Percentiles rank a stretch among this genome's conserved stretches.
Conservation (phyloP, 2,888 invertebrate genomes). For the Ferrisia virgata region DNA sequence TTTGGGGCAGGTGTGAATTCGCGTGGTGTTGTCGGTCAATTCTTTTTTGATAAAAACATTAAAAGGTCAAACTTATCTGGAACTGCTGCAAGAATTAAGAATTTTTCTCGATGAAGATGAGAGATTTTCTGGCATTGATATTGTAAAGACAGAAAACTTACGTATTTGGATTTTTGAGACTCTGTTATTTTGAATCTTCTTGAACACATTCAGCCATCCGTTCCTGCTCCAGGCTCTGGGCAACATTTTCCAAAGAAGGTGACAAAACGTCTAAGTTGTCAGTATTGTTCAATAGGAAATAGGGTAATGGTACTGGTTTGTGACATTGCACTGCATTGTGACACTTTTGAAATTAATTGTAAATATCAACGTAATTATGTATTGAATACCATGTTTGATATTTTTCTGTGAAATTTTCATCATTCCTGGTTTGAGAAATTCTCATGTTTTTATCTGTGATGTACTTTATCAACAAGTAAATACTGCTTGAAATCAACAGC, state of each 20-base stretch:
- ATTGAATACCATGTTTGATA: neutral
- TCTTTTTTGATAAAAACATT: conserved; percentile 47
- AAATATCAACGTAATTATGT: neutral
- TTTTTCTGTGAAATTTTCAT: neutral
- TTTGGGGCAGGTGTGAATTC: conserved; percentile 49
- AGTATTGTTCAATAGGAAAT: conserved; percentile 11
- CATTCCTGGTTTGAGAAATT: neutral
- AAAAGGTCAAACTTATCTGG: conserved; percentile 33
- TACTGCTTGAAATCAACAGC: neutral
- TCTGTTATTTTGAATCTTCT: neutral
- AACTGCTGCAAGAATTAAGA: conserved; percentile 32
- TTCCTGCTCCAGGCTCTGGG: neutral
- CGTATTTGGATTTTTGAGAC: conserved; percentile 16
- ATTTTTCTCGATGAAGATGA: neutral
- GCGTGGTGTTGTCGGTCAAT: conserved; percentile 49
- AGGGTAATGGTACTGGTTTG: neutral
- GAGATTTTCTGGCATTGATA: too few relatives aligned
- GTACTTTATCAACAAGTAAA: neutral
- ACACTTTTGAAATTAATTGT: neutral
- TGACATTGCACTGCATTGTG: neutral
- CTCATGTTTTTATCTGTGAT: neutral
- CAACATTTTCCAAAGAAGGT: neutral
- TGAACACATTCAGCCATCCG: neutral
- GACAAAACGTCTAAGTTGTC: neutral
- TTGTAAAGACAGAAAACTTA: neutral